Percentiles rank a stretch among this genome's conserved stretches.
Conservation (phyloP, 2,888 invertebrate species). For the Apamea anceps region DNA sequence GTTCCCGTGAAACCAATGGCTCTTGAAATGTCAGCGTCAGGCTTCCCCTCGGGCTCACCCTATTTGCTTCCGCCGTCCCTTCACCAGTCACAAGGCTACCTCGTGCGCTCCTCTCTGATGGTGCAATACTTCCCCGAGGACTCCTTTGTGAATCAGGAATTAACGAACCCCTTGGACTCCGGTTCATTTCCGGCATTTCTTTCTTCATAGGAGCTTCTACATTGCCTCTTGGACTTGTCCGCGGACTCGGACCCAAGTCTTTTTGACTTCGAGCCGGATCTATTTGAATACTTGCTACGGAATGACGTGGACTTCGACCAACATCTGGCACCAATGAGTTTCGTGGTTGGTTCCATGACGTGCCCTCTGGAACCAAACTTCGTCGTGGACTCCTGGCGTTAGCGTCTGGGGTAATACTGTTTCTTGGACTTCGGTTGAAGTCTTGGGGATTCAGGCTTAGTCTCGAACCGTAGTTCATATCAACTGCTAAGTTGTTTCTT, state of each 20-base stretch:
- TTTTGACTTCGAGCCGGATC: constrained; percentile 85
- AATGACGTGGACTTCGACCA: constrained; percentile 91
- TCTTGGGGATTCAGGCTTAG: constrained; percentile 91
- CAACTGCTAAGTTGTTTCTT: constrained; percentile 91
- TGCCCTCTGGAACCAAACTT: constrained; percentile 91
- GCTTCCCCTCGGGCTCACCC: constrained; percentile 90
- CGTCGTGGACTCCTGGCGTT: constrained; percentile 91
- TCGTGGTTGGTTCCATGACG: constrained; percentile 90
- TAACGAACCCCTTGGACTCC: constrained; percentile 91
- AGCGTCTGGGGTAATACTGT: constrained; percentile 87
- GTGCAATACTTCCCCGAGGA: constrained; percentile 91
- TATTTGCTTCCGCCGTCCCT: constrained; percentile 76
- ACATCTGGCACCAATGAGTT: constrained; percentile 91
- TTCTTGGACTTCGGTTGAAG: constrained; percentile 87
- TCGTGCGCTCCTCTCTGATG: constrained; percentile 86
- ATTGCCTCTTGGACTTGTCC: constrained; percentile 91
- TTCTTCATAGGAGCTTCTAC: constrained; percentile 86
- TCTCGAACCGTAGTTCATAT: constrained; percentile 89
- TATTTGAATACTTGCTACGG: constrained; percentile 87
- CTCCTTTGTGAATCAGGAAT: constrained; percentile 90
- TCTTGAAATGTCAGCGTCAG: constrained; percentile 91
- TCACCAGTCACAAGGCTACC: constrained; percentile 85
- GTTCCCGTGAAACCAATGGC: constrained; percentile 88
- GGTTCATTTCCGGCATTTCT: constrained; percentile 84
- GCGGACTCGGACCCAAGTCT: constrained; percentile 88